A percentile compares a stretch with the other conserved stretches of the same genome.
Conservation (phyloP, 2,797 vertebrate species). For the Microctenopoma steveboyesi region DNA sequence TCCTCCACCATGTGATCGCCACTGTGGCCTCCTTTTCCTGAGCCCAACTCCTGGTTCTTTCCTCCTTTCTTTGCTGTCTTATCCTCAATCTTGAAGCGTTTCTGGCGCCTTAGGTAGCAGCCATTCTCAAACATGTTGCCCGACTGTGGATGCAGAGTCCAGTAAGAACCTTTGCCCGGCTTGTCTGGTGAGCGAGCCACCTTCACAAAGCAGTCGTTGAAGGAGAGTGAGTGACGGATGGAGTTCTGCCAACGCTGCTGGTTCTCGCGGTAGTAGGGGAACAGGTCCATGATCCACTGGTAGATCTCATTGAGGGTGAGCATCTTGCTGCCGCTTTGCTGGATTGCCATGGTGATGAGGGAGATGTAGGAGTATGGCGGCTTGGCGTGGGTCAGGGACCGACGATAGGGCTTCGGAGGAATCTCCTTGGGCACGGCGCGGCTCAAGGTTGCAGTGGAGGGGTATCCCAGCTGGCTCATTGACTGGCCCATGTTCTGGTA, state of each 20-base stretch:
- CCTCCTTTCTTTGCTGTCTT: slow-evolving; percentile 83
- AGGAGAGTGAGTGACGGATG: slow-evolving; percentile 92
- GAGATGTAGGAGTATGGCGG: slow-evolving; percentile 93
- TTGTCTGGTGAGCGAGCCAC: slow-evolving; percentile 92
- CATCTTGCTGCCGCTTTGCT: slow-evolving; percentile 93
- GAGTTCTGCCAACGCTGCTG: slow-evolving; percentile 95
- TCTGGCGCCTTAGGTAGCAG: slow-evolving; percentile 92
- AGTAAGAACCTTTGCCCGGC: slow-evolving; percentile 92
- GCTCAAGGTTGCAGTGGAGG: slow-evolving; percentile 72
- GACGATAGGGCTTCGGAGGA: slow-evolving; percentile 86
- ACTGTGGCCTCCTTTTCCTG: slow-evolving; percentile 68
- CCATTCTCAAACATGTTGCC: slow-evolving; percentile 96
- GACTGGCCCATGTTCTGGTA: slow-evolving; percentile 86
- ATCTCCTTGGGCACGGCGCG: slow-evolving; percentile 83
- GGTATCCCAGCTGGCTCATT: slow-evolving; percentile 84
- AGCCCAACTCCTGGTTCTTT: slow-evolving; percentile 76
- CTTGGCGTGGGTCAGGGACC: slow-evolving; percentile 91
- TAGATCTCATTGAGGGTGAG: slow-evolving; percentile 93
- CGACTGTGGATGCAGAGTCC: slow-evolving; percentile 91
- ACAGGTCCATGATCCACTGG: slow-evolving; percentile 96
- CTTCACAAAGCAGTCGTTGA: slow-evolving; percentile 94
- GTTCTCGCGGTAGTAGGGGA: slow-evolving; percentile 92
- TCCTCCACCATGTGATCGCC: slow-evolving; percentile 77
- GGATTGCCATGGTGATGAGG: slow-evolving; percentile 94
- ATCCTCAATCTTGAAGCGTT: slow-evolving; percentile 92